Percentiles rank a stretch among this genome's conserved stretches.
Evolutionary conservation across 2,888 invertebrate genomes (phyloP).

Genomic region (Apeira syringaria): DNA sequence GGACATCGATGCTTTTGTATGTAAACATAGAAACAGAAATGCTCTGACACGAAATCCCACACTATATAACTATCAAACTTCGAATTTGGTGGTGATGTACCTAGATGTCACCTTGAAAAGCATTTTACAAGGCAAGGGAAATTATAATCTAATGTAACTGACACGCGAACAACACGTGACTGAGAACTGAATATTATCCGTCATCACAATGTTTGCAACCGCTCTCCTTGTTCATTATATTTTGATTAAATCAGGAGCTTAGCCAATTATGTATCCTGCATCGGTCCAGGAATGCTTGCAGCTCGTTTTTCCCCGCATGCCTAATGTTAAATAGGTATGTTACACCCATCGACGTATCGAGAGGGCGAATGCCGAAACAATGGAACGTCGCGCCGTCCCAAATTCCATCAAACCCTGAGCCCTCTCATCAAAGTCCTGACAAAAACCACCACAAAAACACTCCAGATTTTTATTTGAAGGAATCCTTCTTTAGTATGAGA

Average conservation of each 20-base stretch:
- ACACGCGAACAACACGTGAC: too few species aligned
- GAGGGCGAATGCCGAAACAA: constrained; percentile 38
- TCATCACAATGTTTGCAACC: too few species aligned
- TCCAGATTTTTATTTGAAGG: constrained; percentile 78
- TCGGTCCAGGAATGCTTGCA: constrained; percentile 24
- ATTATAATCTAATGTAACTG: too few species aligned
- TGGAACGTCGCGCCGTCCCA: constrained; percentile 47
- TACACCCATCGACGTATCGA: constrained; percentile 18
- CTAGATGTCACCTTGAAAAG: too few species aligned
- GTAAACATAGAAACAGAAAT: too few species aligned
- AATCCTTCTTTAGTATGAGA: constrained; percentile 73
- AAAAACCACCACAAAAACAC: constrained; percentile 75
- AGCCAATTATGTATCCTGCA: constrained; percentile 14
- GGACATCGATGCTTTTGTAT: too few species aligned
- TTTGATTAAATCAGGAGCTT: not conserved
- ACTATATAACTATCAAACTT: too few species aligned
- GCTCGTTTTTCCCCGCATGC: constrained; percentile 18
- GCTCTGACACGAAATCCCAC: too few species aligned
- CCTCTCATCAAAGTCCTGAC: constrained; percentile 71
- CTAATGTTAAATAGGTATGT: constrained; percentile 31
- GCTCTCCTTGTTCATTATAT: not conserved
- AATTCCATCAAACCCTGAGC: constrained; percentile 69
- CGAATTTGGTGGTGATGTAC: too few species aligned
- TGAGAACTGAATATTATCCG: too few species aligned
- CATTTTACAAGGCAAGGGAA: too few species aligned